Evolutionary conservation across 2,797 vertebrate genomes (phyloP).

Genomic region (Vireo griseus): DNA sequence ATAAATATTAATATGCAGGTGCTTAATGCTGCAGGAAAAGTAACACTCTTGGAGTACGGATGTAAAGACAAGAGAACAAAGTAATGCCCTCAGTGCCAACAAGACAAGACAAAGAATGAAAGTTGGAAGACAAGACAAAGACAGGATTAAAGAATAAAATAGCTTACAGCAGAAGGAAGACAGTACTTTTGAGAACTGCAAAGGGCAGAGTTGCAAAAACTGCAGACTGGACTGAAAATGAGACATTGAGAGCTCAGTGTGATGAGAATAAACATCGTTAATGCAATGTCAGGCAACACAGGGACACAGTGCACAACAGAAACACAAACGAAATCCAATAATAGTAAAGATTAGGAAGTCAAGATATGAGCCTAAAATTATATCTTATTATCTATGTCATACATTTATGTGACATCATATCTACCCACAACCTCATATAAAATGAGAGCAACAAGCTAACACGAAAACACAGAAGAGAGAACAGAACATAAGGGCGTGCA

Average conservation of each 20-base stretch:
- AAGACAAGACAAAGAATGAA: neutral
- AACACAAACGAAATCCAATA: neutral
- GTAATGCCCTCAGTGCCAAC: neutral
- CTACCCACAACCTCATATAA: neutral
- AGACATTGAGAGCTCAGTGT: neutral
- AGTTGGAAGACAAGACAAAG: neutral
- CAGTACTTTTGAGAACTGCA: neutral
- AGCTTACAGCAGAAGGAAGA: neutral
- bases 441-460: neutral
- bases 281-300: neutral
- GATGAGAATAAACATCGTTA: neutral
- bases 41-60: neutral
- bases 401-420: neutral
- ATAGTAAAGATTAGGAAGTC: neutral
- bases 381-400: neutral
- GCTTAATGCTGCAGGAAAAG: neutral
- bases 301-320: neutral
- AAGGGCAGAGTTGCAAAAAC: neutral
- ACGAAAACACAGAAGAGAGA: neutral
- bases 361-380: neutral
- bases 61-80: neutral
- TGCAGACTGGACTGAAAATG: neutral
- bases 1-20: neutral
- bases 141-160: neutral
- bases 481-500: accelerated